Evolutionary conservation across 2,113 vertebrate genomes (phyloP).

Genomic region (Chitala chitala): DNA sequence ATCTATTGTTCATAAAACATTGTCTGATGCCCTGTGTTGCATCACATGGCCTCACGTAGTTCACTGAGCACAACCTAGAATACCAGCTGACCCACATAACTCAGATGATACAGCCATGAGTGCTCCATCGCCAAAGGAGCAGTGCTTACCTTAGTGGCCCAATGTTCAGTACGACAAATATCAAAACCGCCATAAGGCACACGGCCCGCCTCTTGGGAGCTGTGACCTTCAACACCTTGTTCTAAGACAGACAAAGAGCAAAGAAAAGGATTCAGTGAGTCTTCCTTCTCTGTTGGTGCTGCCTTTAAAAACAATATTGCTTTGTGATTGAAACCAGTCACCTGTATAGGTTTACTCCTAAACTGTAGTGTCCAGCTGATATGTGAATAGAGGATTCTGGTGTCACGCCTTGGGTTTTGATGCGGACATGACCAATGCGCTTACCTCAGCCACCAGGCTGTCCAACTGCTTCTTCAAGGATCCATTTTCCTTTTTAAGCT

Average conservation of each 20-base stretch:
- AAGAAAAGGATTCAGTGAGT: background rate
- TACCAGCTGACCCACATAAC: background rate
- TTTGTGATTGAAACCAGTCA: no score
- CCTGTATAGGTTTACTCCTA: no score
- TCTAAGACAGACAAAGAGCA: conserved; percentile 48
- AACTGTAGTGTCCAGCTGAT: no score
- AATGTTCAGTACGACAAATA: conserved; percentile 64
- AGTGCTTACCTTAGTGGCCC: conserved; percentile 62
- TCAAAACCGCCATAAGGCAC: conserved; percentile 69
- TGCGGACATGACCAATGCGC: background rate
- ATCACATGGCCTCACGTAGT: background rate
- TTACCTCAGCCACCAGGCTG: conserved; percentile 65
- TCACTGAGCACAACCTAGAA: background rate
- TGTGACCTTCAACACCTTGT: conserved; percentile 67
- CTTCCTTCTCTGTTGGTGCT: no score
- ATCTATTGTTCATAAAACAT: background rate
- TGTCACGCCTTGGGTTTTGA: no score
- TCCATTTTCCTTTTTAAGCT: conserved; percentile 69
- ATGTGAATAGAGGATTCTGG: background rate
- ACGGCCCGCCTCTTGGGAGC: conserved; percentile 69
- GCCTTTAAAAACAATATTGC: no score
- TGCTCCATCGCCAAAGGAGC: background rate
- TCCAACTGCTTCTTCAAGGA: conserved; percentile 67
- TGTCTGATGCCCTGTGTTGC: background rate
- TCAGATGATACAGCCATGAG: conserved; percentile 8